Percentiles rank a stretch among this genome's conserved stretches.
phyloP scores from a whole-genome alignment of 2,797 vertebrate genomes.

The Labroides dimidiatus region DNA sequence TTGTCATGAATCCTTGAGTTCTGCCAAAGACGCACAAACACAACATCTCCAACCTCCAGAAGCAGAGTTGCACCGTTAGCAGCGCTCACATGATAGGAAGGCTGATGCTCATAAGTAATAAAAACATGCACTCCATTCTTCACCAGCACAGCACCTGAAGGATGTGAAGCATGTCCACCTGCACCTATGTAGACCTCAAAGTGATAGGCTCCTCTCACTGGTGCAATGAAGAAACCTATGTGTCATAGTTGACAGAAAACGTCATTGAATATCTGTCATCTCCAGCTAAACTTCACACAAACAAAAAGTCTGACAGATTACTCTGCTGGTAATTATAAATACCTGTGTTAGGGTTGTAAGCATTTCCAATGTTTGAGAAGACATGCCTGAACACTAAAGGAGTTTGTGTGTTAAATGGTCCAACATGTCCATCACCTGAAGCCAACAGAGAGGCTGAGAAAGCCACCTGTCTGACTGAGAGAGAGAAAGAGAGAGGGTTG shows the following conservation, averaged over 20 bases:
- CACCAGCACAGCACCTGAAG: background rate
- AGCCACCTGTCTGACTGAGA: conserved; percentile 51
- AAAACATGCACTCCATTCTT: conserved; percentile 45
- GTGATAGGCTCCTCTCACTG: conserved; percentile 62
- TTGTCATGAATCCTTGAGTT: background rate
- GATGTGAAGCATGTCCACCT: accelerated
- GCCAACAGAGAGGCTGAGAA: conserved; percentile 51
- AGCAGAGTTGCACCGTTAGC: conserved; percentile 50
- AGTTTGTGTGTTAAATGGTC: conserved; percentile 35
- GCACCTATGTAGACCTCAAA: conserved; percentile 33
- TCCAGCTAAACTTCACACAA: background rate
- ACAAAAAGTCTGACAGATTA: background rate
- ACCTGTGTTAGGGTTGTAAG: conserved; percentile 57
- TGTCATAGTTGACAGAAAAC: conserved; percentile 3
- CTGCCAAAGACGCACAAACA: conserved; percentile 14
- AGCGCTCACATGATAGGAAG: accelerated
- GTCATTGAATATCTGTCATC: background rate
- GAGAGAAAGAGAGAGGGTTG: no score
- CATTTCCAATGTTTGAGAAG: conserved; percentile 46
- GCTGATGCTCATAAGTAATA: conserved; percentile 1
- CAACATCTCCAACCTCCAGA: conserved; percentile 62
- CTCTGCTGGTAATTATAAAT: background rate
- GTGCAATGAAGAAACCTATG: conserved; percentile 56
- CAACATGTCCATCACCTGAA: accelerated
- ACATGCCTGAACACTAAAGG: conserved; percentile 33